Evolutionary conservation across 2,888 invertebrate species (phyloP), one percentile per base, ranked within the genome.

Genomic region (Stenolophus ochropezus): DNA sequence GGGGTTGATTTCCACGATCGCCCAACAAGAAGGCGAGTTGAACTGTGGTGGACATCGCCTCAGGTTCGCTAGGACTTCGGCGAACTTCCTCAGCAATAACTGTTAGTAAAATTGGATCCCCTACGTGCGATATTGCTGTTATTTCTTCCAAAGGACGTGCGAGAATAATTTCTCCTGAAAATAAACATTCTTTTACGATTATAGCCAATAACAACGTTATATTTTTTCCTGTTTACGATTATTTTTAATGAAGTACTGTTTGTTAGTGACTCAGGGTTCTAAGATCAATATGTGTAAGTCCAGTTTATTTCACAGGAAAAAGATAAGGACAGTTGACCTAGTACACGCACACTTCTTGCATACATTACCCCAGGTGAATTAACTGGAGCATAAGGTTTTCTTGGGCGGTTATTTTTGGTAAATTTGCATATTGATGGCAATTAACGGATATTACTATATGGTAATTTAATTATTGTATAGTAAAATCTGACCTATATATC

Each of bases 51-150:
- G 96, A 94, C 91, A 95, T 94, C 20, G 96, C 81, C 85, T 82
- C 82, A 8, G 94, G 94, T 85, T 95, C 95, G 83, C 94, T 92
- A 83, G 94, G 91, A 82, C 92, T 92, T 83, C 93, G 90, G 84
- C 95, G 92, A 83, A 97, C 94, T 90, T 97, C 97, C 88, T 96
- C 96, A 1, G 97, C 97, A 73, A 96, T 93, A 75, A 97, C 94
- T 0, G 95, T 96, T 83, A 97, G 91, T 71, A 96, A 91, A 80
- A 97, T 94, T 1, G 97, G 96, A 80, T 96, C 94, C 74, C 95
- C 95, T n/a, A 94, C 93, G 86, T 95, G 94, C 14, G 95, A 94
- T 85, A 96, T 95, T 79, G 95, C 93, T 78, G 94, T 93, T 84
- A 97, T 93, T 86, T 96, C 95, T 84, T 94, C 93, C 27, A 97